Conservation (phyloP, 2,888 invertebrate species). For the Phoenoteleia sp. region DNA sequence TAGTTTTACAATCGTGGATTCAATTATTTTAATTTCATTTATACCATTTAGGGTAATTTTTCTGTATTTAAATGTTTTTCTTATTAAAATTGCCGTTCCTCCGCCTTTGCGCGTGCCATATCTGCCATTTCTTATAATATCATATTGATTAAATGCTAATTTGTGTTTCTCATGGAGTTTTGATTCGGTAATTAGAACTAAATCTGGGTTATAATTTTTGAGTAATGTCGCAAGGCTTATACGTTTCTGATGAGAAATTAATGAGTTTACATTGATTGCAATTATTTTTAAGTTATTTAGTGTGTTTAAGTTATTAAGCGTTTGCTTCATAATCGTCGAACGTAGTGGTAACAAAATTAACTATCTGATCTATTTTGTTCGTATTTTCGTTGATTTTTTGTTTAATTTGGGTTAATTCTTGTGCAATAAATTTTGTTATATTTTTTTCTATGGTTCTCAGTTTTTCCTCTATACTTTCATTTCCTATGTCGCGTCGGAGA, state of each 20-base stretch:
- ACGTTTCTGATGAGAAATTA: slow-evolving; percentile 40
- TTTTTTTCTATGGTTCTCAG: too few relatives aligned
- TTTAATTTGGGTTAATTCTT: too few relatives aligned
- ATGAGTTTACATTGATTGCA: slow-evolving; percentile 61
- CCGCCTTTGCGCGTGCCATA: slow-evolving; percentile 40
- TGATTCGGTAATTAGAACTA: slow-evolving; percentile 59
- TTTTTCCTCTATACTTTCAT: too few relatives aligned
- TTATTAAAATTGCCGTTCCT: slow-evolving; percentile 64
- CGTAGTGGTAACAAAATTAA: too few relatives aligned
- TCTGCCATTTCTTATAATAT: slow-evolving; percentile 64
- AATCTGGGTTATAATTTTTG: slow-evolving; percentile 43
- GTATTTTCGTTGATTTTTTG: too few relatives aligned
- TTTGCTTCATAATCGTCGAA: too few relatives aligned
- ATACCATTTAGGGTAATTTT: background rate
- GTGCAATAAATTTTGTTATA: too few relatives aligned
- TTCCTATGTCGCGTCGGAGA: too few relatives aligned
- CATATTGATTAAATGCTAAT: slow-evolving; percentile 44
- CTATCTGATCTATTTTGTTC: too few relatives aligned
- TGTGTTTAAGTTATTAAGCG: background rate
- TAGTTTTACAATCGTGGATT: slow-evolving; percentile 29
- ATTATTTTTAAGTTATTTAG: slow-evolving; percentile 21
- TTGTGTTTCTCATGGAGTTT: slow-evolving; percentile 63
- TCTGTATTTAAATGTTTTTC: slow-evolving; percentile 4
- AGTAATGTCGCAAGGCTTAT: background rate
- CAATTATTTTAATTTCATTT: slow-evolving; percentile 33